A percentile compares a stretch with the other conserved stretches of the same genome.
Conservation (phyloP, 2,797 vertebrate species). For the Oryzias dopingdopingensis region DNA sequence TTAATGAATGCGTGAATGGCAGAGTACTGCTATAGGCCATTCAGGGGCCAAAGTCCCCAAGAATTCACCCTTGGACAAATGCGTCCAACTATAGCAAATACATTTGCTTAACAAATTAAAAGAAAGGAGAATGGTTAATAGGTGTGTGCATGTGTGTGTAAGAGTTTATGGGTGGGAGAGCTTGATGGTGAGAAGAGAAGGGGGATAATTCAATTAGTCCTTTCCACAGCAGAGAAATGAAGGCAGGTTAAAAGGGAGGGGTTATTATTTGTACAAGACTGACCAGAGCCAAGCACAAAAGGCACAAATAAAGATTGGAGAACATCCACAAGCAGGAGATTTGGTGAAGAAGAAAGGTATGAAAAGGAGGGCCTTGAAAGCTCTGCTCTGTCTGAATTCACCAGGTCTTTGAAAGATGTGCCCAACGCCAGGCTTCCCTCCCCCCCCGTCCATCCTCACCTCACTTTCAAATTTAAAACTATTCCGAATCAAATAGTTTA, state of each 20-base stretch:
- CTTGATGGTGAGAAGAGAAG: slow-evolving; percentile 72
- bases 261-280: slow-evolving; percentile 93
- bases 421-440: slow-evolving; percentile 25
- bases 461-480: slow-evolving; percentile 76
- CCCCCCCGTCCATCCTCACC: slow-evolving; percentile 21
- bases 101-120: slow-evolving; percentile 99
- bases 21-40: slow-evolving; percentile 95
- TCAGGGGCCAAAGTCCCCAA: slow-evolving; percentile 92
- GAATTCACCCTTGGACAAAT: slow-evolving; percentile 91
- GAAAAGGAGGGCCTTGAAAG: slow-evolving; percentile 69
- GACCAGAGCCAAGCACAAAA: slow-evolving; percentile 86
- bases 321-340: slow-evolving; percentile 77
- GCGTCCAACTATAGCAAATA: slow-evolving; percentile 95
- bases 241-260: slow-evolving; percentile 88
- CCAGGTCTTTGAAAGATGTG: slow-evolving; percentile 58
- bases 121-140: slow-evolving; percentile 81
- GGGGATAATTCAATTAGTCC: slow-evolving; percentile 98
- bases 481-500: slow-evolving; percentile 66
- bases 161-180: slow-evolving; percentile 76
- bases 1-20: slow-evolving; percentile 98
- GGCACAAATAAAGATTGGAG: slow-evolving; percentile 87
- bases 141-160: slow-evolving; percentile 53
- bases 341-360: slow-evolving; percentile 64
- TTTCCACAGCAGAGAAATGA: slow-evolving; percentile 77
- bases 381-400: slow-evolving; percentile 69